Base-by-base conservation (phyloP, 30 jellyfish, hydroid and myxozoan genomes). In the Cassiopea xamachana region DNA sequence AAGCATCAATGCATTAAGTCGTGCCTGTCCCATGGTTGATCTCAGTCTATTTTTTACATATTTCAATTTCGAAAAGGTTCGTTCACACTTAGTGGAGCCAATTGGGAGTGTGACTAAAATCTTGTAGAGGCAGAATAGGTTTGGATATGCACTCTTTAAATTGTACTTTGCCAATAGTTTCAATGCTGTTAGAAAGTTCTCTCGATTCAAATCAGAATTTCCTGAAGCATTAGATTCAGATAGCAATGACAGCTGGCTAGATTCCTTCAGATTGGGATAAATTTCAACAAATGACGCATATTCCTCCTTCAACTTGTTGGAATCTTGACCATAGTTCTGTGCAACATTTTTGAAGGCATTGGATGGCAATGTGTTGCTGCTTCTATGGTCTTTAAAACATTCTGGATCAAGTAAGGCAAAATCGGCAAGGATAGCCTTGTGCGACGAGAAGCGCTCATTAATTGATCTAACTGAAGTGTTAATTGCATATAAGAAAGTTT, bases 381-480 rank as follows among this genome's bases (percentile, higher is more conserved):
- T 59, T 51, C 59, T 76, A 55, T 13, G 7, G 49, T 72, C 93
- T 72, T 51, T 80, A 85, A 85, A 85, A 71, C 91, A 60, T 79
- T 77, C 95, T 16, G 90, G 90, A 39, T 77, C 91, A 85, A 87
- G 86, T 62, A 78, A 79, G 1, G 91, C 95, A 69, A 88, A 88
- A 68, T 88, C 91, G 49, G 79, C 86, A 0, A 88, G 72, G 51
- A 79, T 79, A 61, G 1, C 73, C 69, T 79, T 88, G 27, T 78
- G 90, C 2, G 85, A 47, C 4, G 85, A 60, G 64, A 86, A 87
- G 77, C 91, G 77, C 85, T 90, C 64, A 39, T 85, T 77, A 1
- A 87, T 77, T 10, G 95, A 87, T 44, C 68, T 2, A 44, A 87
- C 91, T 61, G 95, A 91, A 14, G 95, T 87, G 69, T 87, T 91